Percentiles rank a stretch among this genome's conserved stretches.
These are phyloP conservation scores for Gobius niger DNA, from an alignment of 2,113 vertebrate species.

Conservation along the genomic window DNA sequence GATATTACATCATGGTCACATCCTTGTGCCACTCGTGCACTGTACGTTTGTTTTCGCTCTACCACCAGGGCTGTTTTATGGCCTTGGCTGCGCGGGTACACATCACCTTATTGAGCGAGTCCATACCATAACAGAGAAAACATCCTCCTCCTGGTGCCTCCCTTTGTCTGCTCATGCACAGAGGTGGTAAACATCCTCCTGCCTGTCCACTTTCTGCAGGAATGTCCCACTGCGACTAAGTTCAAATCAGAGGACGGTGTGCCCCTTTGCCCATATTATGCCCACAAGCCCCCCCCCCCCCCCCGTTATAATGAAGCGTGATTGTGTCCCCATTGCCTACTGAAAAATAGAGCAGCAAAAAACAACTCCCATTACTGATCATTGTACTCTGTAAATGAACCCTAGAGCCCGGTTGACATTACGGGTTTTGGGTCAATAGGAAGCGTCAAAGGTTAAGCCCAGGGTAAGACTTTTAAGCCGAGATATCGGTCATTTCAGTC, in stretches of 20 bases:
- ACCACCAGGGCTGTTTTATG: background rate
- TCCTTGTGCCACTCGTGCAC: too few species aligned
- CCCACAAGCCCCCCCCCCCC: too few species aligned
- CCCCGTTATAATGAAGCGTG: too few species aligned
- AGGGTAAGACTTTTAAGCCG: background rate
- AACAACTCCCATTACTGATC: too few species aligned
- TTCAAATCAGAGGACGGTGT: conserved; percentile 6
- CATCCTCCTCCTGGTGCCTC: conserved; percentile 47
- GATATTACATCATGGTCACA: background rate
- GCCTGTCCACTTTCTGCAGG: conserved; percentile 25
- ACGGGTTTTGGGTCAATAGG: conserved; percentile 2
- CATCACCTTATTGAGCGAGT: background rate
- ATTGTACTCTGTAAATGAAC: too few species aligned
- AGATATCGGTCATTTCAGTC: background rate
- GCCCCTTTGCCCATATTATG: too few species aligned
- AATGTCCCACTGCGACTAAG: conserved; percentile 36
- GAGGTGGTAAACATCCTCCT: conserved; percentile 54
- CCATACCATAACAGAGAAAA: conserved; percentile 33
- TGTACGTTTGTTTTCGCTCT: conserved; percentile 1
- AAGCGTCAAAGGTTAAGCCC: conserved; percentile 3
- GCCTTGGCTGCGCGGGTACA: background rate
- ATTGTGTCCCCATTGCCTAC: too few species aligned
- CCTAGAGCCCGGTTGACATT: too few species aligned
- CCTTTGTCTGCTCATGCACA: conserved; percentile 26
- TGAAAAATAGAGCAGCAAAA: too few species aligned